These are phyloP conservation scores for Lophotis ruficrista DNA, from an alignment of 2,113 vertebrate species.

Conservation along the genomic window DNA sequence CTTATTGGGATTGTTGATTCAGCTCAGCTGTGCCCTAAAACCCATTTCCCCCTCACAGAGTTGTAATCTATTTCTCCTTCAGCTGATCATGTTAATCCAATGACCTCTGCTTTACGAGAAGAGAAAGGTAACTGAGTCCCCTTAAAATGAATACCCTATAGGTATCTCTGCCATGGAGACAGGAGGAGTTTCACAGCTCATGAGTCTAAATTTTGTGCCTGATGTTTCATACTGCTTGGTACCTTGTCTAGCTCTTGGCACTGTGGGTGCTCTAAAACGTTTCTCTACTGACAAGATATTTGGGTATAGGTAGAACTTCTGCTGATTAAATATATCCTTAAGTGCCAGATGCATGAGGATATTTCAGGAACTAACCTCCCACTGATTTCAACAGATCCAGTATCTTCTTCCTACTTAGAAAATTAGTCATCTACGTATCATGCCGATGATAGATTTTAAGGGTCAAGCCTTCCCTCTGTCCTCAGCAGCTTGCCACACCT, in stretches of 20 bases:
- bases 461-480: not conserved
- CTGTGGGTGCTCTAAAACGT: not conserved
- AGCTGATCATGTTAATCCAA: not conserved
- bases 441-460: not conserved
- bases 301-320: not conserved
- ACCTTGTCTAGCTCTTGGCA: not conserved
- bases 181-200: not conserved
- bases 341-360: not conserved
- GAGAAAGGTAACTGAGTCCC: not conserved
- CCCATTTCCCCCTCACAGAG: not conserved
- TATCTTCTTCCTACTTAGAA: not conserved
- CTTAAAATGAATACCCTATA: not conserved
- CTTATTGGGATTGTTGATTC: not conserved
- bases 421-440: slow-evolving; percentile 4
- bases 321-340: not conserved
- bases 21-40: not conserved
- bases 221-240: not conserved
- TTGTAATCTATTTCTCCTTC: not conserved
- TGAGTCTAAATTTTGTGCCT: not conserved
- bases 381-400: not conserved
- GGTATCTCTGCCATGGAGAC: not conserved
- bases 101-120: not conserved
- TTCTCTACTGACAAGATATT: not conserved
- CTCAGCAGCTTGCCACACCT: not conserved
- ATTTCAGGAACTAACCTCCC: slow-evolving; percentile 23